These are phyloP conservation scores for Machaerirhynchus nigripectus DNA, from an alignment of 2,113 vertebrate genomes.

Conservation along the genomic window DNA sequence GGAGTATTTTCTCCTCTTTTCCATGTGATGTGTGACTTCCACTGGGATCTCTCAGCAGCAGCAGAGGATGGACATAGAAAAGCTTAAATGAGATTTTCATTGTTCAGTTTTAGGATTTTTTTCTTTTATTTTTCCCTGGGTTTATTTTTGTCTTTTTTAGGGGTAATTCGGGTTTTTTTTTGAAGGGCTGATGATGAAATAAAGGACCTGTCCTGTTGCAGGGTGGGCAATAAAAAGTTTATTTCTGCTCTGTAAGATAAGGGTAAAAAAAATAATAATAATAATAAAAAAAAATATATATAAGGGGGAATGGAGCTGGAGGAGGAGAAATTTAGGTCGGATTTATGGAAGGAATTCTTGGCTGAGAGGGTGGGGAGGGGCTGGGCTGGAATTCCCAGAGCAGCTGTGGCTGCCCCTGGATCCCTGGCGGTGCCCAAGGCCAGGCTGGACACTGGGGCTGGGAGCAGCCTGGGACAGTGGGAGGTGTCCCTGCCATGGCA, in stretches of 20 bases:
- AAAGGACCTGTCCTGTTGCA: not conserved
- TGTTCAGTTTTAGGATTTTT: not conserved
- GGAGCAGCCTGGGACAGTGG: not conserved
- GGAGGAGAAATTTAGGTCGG: not conserved
- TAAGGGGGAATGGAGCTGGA: too few species aligned
- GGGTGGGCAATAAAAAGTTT: not conserved
- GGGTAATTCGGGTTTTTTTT: accelerated
- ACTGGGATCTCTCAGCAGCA: not conserved
- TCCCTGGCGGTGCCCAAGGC: not conserved
- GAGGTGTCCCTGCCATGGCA: not conserved
- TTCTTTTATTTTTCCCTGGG: not conserved
- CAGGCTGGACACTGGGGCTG: not conserved
- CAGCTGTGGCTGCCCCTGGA: not conserved
- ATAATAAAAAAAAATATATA: too few species aligned
- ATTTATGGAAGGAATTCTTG: not conserved
- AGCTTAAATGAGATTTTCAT: not conserved
- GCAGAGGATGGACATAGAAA: not conserved
- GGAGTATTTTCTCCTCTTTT: not conserved
- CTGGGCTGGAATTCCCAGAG: accelerated
- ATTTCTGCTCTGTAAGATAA: not conserved
- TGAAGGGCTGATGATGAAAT: not conserved
- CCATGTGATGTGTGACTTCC: accelerated
- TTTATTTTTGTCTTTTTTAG: not conserved
- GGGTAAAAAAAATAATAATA: too few species aligned
- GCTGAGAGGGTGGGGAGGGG: not conserved